Base-by-base conservation (phyloP, 2,113 vertebrate species). In the Notothenia rossii region DNA sequence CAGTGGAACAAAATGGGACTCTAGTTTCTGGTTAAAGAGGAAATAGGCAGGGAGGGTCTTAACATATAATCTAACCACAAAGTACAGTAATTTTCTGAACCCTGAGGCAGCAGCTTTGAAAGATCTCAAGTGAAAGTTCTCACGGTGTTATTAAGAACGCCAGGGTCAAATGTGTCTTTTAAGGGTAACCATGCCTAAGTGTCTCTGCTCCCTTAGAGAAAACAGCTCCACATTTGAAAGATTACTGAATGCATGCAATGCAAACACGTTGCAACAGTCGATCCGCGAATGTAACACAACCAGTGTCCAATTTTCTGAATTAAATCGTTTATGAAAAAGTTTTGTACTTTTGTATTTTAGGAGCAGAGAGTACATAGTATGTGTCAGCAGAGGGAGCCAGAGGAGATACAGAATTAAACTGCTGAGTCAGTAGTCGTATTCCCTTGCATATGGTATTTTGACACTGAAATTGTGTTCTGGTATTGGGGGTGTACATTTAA, bases 331-430 rank as follows among this genome's bases (percentile, higher is more conserved):
- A 40, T 40, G 36, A 40, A n/a, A 15, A 51, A 17, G 4, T 25
- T 36, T 59, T 59, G 9, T 15, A 18, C 20, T 10, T 33, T 66
- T 63, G 5, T 46, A 17, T 12, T 2, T 14, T 3, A 49, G 17
- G 18, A 15, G 50, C 64, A 76, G 45, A 29, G 29, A 3, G 25
- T 25, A 25, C 25, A 25, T 25, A 25, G 25, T 36, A 36, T 54
- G 22, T 5, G 54, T 18, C 90, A 84, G 59, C 73, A 87, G 88
- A 78, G 84, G 82, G 86, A 55, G 90, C 2, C 36, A 86, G 62
- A 86, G 76, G 5, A 61, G 14, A 49, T 22, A 11, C 10, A 55
- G 22, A n/a, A 0, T 5, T 2, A 18, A 6, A 11, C n/a, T 25
- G 46, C 60, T 77, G 68, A 83, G 20, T 82, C 67, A 77, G 72